These are phyloP conservation scores for Aurelia sp. DNA, from an alignment of 30 jellyfish, hydroid and myxozoan species.

Conservation along the genomic window DNA sequence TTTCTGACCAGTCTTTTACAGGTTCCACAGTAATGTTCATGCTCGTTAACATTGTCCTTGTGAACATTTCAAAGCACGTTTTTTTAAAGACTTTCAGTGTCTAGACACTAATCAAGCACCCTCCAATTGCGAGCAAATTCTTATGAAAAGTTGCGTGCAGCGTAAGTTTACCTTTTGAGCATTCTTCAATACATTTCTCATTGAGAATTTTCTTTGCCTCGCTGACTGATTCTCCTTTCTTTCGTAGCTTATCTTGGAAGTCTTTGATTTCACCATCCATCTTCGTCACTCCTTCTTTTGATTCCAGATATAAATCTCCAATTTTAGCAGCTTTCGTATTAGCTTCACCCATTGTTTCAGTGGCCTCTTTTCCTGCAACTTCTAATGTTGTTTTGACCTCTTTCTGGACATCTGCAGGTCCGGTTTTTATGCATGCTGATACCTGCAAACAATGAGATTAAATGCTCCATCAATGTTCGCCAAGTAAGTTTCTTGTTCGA, in stretches of 20 bases:
- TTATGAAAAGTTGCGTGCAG: too few species aligned
- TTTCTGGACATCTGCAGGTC: conserved; percentile 45
- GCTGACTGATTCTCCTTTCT: conserved; percentile 36
- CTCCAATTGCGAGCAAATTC: too few species aligned
- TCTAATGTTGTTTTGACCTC: conserved; percentile 35
- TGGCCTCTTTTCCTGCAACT: conserved; percentile 56
- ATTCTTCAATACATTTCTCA: conserved; percentile 62
- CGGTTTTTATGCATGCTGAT: conserved; percentile 61
- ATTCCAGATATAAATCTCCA: conserved; percentile 50
- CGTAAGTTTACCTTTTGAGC: conserved; percentile 48
- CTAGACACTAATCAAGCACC: too few species aligned
- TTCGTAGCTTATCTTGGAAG: conserved; percentile 44
- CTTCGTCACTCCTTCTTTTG: conserved; percentile 61
- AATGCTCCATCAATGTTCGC: too few species aligned
- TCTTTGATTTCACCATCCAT: conserved; percentile 63
- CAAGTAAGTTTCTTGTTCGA: too few species aligned
- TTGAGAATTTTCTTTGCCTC: conserved; percentile 53
- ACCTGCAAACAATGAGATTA: conserved; percentile 19
- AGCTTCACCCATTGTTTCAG: conserved; percentile 49
- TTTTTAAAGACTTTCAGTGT: too few species aligned
- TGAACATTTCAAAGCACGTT: too few species aligned
- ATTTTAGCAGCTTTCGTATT: conserved; percentile 42
- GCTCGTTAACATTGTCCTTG: too few species aligned
- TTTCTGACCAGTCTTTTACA: too few species aligned
- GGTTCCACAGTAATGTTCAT: too few species aligned